Conservation (phyloP, 2,797 vertebrate genomes). For the Simalia tracyae region DNA sequence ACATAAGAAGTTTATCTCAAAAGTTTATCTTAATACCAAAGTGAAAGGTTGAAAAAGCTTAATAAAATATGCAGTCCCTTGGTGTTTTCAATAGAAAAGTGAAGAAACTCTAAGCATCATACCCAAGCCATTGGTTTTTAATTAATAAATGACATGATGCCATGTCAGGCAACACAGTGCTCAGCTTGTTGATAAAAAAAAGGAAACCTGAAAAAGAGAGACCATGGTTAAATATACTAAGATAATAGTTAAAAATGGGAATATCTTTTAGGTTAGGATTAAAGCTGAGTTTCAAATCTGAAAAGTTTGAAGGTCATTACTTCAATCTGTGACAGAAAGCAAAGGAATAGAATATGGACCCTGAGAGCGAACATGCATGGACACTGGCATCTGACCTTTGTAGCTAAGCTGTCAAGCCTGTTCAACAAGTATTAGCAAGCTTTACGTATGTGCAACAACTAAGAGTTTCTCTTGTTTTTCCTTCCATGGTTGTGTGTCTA, state of each 20-base stretch:
- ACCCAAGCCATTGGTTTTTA: neutral
- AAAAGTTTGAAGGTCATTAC: neutral
- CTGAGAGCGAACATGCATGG: neutral
- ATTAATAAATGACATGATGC: neutral
- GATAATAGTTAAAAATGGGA: neutral
- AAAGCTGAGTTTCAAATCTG: neutral
- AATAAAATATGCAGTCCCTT: neutral
- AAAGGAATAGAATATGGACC: neutral
- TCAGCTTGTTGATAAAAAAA: neutral
- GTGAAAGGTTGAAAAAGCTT: neutral
- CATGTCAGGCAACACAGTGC: neutral
- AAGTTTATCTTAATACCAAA: neutral
- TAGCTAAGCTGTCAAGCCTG: neutral
- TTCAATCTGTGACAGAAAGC: neutral
- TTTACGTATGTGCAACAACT: neutral
- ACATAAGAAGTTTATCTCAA: neutral
- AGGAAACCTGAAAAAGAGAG: neutral
- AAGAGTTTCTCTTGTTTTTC: neutral
- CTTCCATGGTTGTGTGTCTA: neutral
- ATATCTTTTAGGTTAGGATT: neutral
- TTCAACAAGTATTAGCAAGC: neutral
- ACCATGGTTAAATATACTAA: neutral
- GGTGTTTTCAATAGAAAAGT: neutral
- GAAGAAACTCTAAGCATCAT: neutral
- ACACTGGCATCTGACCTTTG: constrained; percentile 3